phyloP scores from a whole-genome alignment of 30 jellyfish, hydroid and myxozoan species.

The Pseudorhiza aurosa region DNA sequence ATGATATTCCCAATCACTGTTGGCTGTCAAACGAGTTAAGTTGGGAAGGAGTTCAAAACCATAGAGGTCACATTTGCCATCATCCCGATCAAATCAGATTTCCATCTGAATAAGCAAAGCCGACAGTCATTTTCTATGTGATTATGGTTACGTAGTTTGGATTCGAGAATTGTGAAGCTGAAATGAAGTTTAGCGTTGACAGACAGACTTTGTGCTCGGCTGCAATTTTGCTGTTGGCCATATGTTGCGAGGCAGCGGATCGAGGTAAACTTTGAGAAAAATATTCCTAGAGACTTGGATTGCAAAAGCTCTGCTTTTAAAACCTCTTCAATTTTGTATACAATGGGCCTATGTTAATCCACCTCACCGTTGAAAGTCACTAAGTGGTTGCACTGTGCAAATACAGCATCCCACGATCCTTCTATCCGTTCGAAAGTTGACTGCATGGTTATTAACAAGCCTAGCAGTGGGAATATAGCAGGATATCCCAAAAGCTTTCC shows the following conservation, averaged over 20 bases:
- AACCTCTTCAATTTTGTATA: too few relatives aligned
- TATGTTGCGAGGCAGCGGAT: not conserved
- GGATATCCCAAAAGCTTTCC: too few relatives aligned
- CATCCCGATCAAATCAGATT: conserved; percentile 7
- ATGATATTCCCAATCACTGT: not conserved
- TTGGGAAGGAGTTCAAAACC: not conserved
- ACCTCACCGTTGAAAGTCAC: not conserved
- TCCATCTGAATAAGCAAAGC: not conserved
- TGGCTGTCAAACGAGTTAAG: not conserved
- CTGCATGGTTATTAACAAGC: too few relatives aligned
- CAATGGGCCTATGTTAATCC: not conserved
- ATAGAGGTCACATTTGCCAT: not conserved
- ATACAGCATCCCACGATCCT: too few relatives aligned
- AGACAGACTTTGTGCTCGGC: not conserved
- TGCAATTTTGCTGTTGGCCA: not conserved
- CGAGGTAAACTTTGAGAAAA: not conserved
- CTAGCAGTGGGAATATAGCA: too few relatives aligned
- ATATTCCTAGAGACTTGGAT: too few relatives aligned
- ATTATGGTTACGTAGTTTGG: not conserved
- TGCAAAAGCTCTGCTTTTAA: too few relatives aligned
- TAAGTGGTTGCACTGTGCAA: too few relatives aligned
- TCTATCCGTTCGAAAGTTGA: too few relatives aligned
- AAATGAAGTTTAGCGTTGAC: not conserved
- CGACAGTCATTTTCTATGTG: not conserved
- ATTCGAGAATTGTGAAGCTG: not conserved